Base-by-base conservation (phyloP, 2,888 invertebrate genomes). In the Slavum lentiscoides region DNA sequence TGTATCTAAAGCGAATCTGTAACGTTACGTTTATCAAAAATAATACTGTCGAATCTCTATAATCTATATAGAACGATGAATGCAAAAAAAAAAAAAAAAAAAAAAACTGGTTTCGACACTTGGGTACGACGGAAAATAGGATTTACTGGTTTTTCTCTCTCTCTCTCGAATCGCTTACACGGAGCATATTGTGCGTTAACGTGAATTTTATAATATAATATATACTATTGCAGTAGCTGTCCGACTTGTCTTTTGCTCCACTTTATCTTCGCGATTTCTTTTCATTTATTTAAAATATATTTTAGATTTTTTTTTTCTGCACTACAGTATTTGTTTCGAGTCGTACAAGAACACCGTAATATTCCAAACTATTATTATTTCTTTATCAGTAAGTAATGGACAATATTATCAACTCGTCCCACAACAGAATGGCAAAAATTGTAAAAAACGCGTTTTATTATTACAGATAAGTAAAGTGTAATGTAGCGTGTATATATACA, bases 1-100 rank as follows among this genome's bases (percentile, higher is more conserved):
- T 66, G 58, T 67, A 67, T 75, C 74, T 55, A 67, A 58, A 67
- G 67, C 58, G 59, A 49, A 67, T 75, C 39, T 58, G 59, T 75
- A 75, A 62, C 30, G 7, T 66, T 53, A 62, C 49, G 61, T 49
- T 73, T 61, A 64, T 55, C 19, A 19, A 66, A 62, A 74, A 64
- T 74, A 73, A 2, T 37, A 37, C 59, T 30, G n/a, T 74, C 62
- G 17, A 66, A 55, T 30, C 30, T 30, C 4, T 30, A 30, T 30
- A 30, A 30, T 66, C 17, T 49, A 49, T 49, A 49, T 74, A 53
- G n/a, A 66, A 55, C 64, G 37, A 74, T 37, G 21, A 64, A 66
- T 55, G 21, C 53, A n/a, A n/a, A n/a, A n/a, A n/a, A n/a, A n/a
- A n/a, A n/a, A n/a, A n/a, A n/a, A 30, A 30, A 4, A 30, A 30